A percentile compares a stretch with the other conserved stretches of the same genome.
These are phyloP conservation scores for Pseudomyrmex gracilis DNA, from an alignment of 1,140 invertebrate genomes.

Conservation along the genomic window DNA sequence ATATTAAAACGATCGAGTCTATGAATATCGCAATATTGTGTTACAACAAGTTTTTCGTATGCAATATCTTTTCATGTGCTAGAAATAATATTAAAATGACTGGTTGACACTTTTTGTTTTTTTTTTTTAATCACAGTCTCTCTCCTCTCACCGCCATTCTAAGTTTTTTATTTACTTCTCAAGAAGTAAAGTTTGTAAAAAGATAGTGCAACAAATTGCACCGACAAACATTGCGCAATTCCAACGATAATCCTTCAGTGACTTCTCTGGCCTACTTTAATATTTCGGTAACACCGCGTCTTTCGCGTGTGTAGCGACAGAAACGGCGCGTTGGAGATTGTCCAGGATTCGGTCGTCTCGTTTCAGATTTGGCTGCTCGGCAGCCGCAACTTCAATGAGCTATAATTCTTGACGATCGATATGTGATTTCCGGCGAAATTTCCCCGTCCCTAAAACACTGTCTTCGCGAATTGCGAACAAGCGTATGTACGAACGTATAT, in stretches of 20 bases:
- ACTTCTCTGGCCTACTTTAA: constrained; percentile 69
- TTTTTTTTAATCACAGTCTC: not conserved
- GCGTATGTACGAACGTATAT: not conserved
- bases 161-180: constrained; percentile 3
- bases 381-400: constrained; percentile 53
- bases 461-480: not conserved
- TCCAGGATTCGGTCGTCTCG: constrained; percentile 64
- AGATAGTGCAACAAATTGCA: constrained; percentile 13
- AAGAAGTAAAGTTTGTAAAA: not conserved
- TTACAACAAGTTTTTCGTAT: not conserved
- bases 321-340: constrained; percentile 68
- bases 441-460: not conserved
- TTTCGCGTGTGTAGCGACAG: constrained; percentile 52
- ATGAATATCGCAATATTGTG: not conserved
- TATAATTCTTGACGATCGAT: constrained; percentile 57
- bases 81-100: not conserved
- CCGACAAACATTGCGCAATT: constrained; percentile 54
- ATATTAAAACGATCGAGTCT: not conserved
- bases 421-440: constrained; percentile 31
- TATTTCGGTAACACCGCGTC: constrained; percentile 66
- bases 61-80: not conserved
- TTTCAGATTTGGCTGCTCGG: constrained; percentile 47
- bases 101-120: not conserved
- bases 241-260: constrained; percentile 50
- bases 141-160: no score